Base-by-base conservation (phyloP, 2,797 vertebrate species). In the Gallinago nigripennis region DNA sequence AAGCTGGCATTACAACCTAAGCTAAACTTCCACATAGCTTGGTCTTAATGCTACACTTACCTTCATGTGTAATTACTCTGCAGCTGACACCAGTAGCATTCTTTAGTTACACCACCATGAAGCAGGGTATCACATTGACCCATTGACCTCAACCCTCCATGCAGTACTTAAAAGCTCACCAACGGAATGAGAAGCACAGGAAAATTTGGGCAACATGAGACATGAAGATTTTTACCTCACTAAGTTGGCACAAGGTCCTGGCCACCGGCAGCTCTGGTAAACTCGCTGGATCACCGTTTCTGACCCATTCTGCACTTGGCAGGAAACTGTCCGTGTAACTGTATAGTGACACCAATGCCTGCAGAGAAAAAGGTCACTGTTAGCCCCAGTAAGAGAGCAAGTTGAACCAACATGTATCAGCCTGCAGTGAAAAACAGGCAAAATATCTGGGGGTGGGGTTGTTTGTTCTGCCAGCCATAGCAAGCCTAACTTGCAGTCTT, bases 341-440 rank as follows among this genome's bases (percentile, higher is more conserved):
- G 98, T 99, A 82, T 99, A 99, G 96, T 99, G 99, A 96, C 99
- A 99, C 99, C 99, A 99, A 94, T 99, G 99, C 97, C 99, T 99
- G 96, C 63, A 78, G 93, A 77, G 88, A 97, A 15, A 91, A 97
- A 90, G 80, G 85, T 94, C 48, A 82, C 15, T 9, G 33, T 66
- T 50, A 61, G 83, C 27, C 6, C 82, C 82, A 77, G 43, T 5
- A 57, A 57, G 27, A 46, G 37, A 85, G 4, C 13, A 41, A 81
- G 57, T 41, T 8, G 48, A 64, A 39, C n/a, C 66, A 80, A 25
- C 17, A 30, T 11, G 19, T 11, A 17, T 5, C 80, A 93, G 31
- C 13, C 41, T 61, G 54, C 54, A 84, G 23, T 5, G 39, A 51
- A 54, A 90, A 83, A 5, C 76, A 87, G 20, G 73, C 53, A 56